These are phyloP conservation scores for Coregonus ussuriensis DNA, from an alignment of 2,797 vertebrate genomes.

Conservation along the genomic window DNA sequence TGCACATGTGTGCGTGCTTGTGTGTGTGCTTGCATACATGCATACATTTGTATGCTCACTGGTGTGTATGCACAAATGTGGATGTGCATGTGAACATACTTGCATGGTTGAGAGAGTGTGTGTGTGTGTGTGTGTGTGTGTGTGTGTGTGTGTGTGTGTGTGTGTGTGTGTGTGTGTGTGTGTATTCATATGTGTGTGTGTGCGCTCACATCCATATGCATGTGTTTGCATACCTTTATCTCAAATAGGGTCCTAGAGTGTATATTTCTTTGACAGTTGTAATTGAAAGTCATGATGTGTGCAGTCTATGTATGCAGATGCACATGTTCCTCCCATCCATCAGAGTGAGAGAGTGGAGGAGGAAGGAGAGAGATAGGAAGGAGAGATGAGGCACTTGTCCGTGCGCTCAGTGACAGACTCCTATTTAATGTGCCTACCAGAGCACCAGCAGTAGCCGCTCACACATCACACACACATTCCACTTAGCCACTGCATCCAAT, in stretches of 20 bases:
- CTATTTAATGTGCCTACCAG: constrained; percentile 44
- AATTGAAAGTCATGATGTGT: constrained; percentile 60
- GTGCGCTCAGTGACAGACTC: constrained; percentile 50
- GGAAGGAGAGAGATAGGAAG: neutral
- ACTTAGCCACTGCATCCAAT: constrained; percentile 26
- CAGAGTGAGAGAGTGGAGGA: constrained; percentile 22
- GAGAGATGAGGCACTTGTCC: constrained; percentile 20
- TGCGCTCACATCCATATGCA: constrained; percentile 47
- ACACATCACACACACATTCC: constrained; percentile 10
- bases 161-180: constrained; percentile 9
- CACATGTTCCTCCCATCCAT: constrained; percentile 54
- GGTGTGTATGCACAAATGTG: neutral
- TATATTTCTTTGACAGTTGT: constrained; percentile 53
- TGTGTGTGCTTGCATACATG: neutral
- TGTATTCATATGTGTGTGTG: constrained; percentile 11
- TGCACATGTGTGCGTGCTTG: neutral
- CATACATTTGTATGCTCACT: neutral
- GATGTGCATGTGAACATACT: neutral
- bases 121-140: too few species aligned
- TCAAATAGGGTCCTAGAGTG: constrained; percentile 36
- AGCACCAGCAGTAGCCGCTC: constrained; percentile 28
- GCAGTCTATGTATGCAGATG: constrained; percentile 50
- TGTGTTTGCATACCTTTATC: constrained; percentile 62
- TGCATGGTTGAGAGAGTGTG: neutral
- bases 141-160: too few species aligned